Evolutionary conservation across 2,113 vertebrate genomes (phyloP), one percentile per base, ranked within the genome.

Genomic region (Suricata suricatta): DNA sequence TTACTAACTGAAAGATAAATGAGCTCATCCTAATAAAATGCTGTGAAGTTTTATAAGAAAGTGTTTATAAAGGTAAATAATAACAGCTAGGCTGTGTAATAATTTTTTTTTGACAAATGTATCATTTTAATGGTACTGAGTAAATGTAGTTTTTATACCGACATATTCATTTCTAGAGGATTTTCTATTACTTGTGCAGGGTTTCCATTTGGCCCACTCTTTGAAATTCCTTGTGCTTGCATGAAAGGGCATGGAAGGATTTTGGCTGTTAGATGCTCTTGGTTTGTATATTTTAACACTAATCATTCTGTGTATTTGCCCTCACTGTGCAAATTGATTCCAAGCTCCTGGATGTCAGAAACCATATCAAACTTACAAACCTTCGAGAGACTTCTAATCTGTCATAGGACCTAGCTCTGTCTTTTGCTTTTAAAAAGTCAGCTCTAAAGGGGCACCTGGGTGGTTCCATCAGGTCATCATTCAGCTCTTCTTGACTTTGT

Each of bases 51-150:
- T 95, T 66, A 8, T 21, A 31, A 64, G 50, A 71, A 76, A 63
- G 27, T 91, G 8, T 96, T 91, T 89, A 35, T 90, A 50, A 95
- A 77, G 74, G 31, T 76, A 81, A 86, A 93, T 83, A 54, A 76
- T 57, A 71, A 71, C 1, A 54, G 6, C 79, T 41, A 47, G 60
- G 63, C n/a, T 71, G 3, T 57, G 25, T 80, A n/a, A 35, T 38
- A 14, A 35, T 81, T 52, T 41, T 50, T 88, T 88, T 64, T 88
- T 54, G 66, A 12, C 92, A 82, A 47, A 68, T 7, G 15, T 66
- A 54, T 95, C 47, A 80, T 84, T 80, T 96, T 82, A 71, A 60
- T 52, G 38, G 31, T 44, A 1, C 74, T 27, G 19, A 17, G 25
- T 54, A 44, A 74, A 31, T 82, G 29, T 44, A 90, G 15, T 4